phyloP scores from a whole-genome alignment of 2,113 vertebrate species.

The Cricetomys ansorgei region DNA sequence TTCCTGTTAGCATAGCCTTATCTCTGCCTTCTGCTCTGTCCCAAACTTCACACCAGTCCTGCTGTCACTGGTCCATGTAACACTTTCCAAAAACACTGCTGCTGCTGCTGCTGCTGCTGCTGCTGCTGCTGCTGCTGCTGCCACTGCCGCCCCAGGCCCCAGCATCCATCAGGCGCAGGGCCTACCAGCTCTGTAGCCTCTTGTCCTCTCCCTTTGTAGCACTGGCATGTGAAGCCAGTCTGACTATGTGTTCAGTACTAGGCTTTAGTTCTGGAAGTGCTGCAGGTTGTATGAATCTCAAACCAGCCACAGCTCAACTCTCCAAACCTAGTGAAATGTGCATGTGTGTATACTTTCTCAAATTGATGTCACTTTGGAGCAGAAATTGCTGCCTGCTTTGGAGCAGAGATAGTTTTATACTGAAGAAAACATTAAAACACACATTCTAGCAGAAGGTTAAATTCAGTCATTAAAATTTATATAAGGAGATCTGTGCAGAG shows the following conservation, averaged over 20 bases:
- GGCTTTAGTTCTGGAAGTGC: background rate
- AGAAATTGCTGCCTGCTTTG: background rate
- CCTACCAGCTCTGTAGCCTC: too few species aligned
- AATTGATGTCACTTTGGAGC: background rate
- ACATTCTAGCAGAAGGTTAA: background rate
- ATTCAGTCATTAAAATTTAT: background rate
- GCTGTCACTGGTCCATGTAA: background rate
- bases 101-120: rapidly evolving
- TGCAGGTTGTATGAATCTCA: background rate
- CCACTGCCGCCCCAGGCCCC: too few species aligned
- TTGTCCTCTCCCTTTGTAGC: background rate
- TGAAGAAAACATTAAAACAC: background rate
- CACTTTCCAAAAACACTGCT: background rate
- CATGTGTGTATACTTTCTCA: background rate
- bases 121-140: too few species aligned
- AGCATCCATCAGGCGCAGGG: background rate
- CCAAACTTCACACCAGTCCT: background rate
- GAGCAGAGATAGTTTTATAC: background rate
- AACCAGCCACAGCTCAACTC: background rate
- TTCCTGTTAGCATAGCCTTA: background rate
- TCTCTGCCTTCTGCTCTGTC: background rate
- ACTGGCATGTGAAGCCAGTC: background rate
- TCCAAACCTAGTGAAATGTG: background rate
- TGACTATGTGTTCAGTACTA: background rate
- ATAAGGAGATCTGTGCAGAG: background rate